A percentile compares a stretch with the other conserved stretches of the same genome.
Evolutionary conservation across 1,140 invertebrate genomes (phyloP).

Genomic region (Ceratitis capitata): DNA sequence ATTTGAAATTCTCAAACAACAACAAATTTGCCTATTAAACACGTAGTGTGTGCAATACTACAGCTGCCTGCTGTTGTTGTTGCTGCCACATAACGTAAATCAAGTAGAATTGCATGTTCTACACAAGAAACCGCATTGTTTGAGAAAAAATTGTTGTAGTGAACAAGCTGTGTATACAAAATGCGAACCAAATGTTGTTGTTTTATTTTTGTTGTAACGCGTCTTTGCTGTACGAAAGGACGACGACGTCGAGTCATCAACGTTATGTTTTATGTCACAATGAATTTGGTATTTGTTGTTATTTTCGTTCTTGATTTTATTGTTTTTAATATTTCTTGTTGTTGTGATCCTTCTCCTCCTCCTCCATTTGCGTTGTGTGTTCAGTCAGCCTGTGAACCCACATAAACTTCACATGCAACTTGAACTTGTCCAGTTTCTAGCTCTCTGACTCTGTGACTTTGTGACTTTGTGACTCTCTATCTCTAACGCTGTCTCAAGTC

Average conservation of each 20-base stretch:
- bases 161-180: background rate
- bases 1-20: background rate
- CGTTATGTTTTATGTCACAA: background rate
- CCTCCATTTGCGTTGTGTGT: too few relatives aligned
- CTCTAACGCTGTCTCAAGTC: conserved; percentile 14
- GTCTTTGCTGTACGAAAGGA: background rate
- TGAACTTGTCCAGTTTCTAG: background rate
- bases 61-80: background rate
- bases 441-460: background rate
- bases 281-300: background rate
- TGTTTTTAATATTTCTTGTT: background rate
- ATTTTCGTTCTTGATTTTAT: background rate
- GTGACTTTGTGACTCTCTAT: too few relatives aligned
- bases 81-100: background rate
- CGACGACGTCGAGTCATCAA: background rate
- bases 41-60: too few relatives aligned
- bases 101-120: background rate
- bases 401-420: conserved; percentile 13
- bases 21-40: conserved; percentile 6
- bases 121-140: conserved; percentile 15
- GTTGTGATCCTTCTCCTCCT: background rate
- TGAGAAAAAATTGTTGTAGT: too few relatives aligned
- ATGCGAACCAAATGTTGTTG: background rate
- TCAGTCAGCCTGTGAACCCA: too few relatives aligned
- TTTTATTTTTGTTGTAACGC: background rate